Evolutionary conservation across 2,113 vertebrate species (phyloP).

Genomic region (Hydrolagus affinis): DNA sequence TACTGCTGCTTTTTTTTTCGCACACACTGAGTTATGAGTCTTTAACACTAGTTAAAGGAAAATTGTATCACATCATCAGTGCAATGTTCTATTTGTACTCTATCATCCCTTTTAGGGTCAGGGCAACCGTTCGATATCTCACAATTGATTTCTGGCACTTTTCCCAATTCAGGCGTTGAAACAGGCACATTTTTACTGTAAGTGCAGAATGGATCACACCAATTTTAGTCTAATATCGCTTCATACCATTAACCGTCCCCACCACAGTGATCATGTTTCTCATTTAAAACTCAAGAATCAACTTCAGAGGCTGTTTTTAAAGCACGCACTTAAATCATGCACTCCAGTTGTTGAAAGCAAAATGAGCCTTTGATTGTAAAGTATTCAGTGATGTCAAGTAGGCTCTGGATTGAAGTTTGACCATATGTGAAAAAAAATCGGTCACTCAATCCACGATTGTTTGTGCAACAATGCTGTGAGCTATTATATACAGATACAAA

Average conservation of each 20-base stretch:
- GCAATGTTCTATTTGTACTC: neutral
- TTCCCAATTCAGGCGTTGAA: neutral
- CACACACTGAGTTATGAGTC: neutral
- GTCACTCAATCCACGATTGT: too few relatives aligned
- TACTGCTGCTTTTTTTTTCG: neutral
- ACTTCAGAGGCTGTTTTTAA: neutral
- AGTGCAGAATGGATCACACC: neutral
- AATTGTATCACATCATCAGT: neutral
- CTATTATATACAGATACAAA: too few relatives aligned
- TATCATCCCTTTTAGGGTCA: constrained; percentile 1
- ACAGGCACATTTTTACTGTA: neutral
- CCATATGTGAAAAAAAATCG: too few relatives aligned
- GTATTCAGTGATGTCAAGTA: neutral
- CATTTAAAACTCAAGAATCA: neutral
- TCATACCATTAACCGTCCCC: neutral
- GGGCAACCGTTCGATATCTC: neutral
- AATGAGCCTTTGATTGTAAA: neutral
- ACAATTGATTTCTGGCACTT: constrained; percentile 18
- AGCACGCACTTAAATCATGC: neutral
- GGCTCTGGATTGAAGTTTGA: neutral
- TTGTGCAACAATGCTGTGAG: too few relatives aligned
- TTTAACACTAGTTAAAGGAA: neutral
- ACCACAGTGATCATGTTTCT: neutral
- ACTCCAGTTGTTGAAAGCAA: neutral
- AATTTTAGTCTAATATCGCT: neutral